Conservation (phyloP, 2,113 vertebrate genomes). For the Camelus bactrianus region DNA sequence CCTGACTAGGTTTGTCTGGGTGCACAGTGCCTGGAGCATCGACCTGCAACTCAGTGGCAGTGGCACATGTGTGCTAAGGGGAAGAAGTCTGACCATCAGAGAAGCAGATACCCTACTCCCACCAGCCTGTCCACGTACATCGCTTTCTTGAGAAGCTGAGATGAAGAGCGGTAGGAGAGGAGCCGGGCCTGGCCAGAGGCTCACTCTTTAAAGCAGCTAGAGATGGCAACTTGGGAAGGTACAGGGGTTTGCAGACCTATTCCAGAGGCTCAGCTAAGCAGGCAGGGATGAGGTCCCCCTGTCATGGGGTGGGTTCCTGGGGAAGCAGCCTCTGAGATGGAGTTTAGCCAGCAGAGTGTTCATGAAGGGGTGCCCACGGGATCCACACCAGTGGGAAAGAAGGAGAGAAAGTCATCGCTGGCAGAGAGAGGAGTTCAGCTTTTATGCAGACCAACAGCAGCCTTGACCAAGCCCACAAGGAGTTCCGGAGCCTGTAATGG, state of each 20-base stretch:
- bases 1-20: not conserved
- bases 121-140: not conserved
- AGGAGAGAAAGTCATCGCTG: not conserved
- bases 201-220: not conserved
- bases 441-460: not conserved
- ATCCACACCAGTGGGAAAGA: not conserved
- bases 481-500: not conserved
- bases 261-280: not conserved
- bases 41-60: rapidly evolving
- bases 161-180: not conserved
- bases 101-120: not conserved
- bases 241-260: not conserved
- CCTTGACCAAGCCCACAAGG: not conserved
- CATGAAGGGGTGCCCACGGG: not conserved
- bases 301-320: not conserved
- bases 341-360: not conserved
- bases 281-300: not conserved
- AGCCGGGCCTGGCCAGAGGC: rapidly evolving
- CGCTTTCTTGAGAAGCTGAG: not conserved
- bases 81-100: not conserved
- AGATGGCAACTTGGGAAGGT: not conserved
- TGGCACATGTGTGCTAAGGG: not conserved
- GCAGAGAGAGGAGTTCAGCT: not conserved
- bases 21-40: not conserved
- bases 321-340: not conserved